phyloP scores from a whole-genome alignment of 2,888 invertebrate genomes.

The Coelinius sp. region DNA sequence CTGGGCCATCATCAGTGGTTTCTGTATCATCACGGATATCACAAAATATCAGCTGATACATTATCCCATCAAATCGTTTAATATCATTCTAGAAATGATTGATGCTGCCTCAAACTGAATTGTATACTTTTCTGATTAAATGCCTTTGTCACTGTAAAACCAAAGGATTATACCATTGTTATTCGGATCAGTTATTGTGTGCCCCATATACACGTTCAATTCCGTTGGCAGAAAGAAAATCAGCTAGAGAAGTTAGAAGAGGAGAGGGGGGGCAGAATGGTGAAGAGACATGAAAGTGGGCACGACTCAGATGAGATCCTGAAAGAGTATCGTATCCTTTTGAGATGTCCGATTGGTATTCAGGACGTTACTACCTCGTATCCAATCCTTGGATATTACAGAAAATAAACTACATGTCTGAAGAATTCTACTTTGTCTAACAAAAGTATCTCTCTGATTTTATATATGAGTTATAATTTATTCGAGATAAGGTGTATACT shows the following conservation, averaged over 20 bases:
- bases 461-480: neutral
- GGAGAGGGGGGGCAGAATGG: constrained; percentile 17
- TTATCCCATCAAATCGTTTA: constrained; percentile 26
- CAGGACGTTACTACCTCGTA: constrained; percentile 47
- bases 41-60: constrained; percentile 9
- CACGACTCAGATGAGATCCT: constrained; percentile 43
- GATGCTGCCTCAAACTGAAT: neutral
- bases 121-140: neutral
- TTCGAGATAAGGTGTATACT: neutral
- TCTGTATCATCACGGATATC: constrained; percentile 21
- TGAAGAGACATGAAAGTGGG: constrained; percentile 42
- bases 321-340: constrained; percentile 44
- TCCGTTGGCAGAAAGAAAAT: constrained; percentile 15
- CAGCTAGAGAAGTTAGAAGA: neutral
- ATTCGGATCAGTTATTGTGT: neutral
- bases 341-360: constrained; percentile 52
- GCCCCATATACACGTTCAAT: constrained; percentile 16
- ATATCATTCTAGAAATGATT: constrained; percentile 1
- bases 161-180: too few species aligned
- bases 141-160: neutral
- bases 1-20: constrained; percentile 15
- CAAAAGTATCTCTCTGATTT: too few species aligned
- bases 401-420: constrained; percentile 48
- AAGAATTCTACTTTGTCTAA: constrained; percentile 28
- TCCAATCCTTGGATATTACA: constrained; percentile 49